A percentile compares a stretch with the other conserved stretches of the same genome.
These are phyloP conservation scores for Drosophila bifasciata DNA, from an alignment of 1,140 invertebrate genomes.

Conservation along the genomic window DNA sequence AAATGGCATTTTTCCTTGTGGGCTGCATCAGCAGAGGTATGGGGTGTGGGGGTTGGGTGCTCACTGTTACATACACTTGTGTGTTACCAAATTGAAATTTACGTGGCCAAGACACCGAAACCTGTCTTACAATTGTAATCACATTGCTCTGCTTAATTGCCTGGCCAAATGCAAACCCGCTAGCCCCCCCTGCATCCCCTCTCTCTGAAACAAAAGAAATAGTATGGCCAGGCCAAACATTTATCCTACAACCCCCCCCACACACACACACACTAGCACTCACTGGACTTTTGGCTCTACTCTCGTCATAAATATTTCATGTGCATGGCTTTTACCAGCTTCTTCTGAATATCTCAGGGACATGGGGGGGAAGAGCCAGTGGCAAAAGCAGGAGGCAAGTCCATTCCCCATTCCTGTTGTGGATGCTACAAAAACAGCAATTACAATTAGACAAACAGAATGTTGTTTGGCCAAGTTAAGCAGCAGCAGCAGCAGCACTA, in stretches of 20 bases:
- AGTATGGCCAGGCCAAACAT: constrained; percentile 32
- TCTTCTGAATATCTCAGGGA: no score
- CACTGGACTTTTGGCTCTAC: not conserved
- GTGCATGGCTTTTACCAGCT: constrained; percentile 9
- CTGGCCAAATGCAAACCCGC: constrained; percentile 46
- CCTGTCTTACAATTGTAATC: constrained; percentile 51
- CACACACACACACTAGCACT: not conserved
- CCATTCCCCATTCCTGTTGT: constrained; percentile 18
- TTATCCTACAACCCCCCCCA: constrained; percentile 9
- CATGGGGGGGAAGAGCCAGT: no score
- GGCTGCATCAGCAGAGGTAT: constrained; percentile 23
- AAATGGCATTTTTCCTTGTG: constrained; percentile 48
- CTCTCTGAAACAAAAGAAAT: not conserved
- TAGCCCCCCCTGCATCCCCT: no score
- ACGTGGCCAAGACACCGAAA: constrained; percentile 43
- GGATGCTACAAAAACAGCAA: constrained; percentile 71
- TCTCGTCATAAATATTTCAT: constrained; percentile 74
- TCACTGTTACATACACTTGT: no score
- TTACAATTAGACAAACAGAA: constrained; percentile 82
- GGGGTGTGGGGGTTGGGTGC: not conserved
- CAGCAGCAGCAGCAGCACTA: constrained; percentile 66
- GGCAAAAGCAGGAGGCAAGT: constrained; percentile 37
- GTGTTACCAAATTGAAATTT: constrained; percentile 55
- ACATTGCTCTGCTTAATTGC: constrained; percentile 57
- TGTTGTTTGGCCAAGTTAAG: constrained; percentile 78